Percentiles rank a stretch among this genome's conserved stretches.
Evolutionary conservation across 2,113 vertebrate genomes (phyloP).

Genomic region (Hypomesus transpacificus): DNA sequence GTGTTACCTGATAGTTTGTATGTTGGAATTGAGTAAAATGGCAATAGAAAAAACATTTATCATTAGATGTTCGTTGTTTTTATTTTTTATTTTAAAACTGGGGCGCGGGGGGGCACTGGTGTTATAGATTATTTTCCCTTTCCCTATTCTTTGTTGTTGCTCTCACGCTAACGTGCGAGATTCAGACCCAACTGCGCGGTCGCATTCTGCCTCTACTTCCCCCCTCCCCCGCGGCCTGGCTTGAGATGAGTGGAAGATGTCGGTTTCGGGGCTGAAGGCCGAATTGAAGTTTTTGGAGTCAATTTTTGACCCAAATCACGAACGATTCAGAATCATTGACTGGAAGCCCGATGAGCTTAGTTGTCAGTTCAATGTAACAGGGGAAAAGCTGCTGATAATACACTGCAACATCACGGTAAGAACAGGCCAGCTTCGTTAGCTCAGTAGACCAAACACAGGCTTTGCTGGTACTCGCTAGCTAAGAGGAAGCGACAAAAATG

Average conservation of each 20-base stretch:
- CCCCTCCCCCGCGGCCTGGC: constrained; percentile 61
- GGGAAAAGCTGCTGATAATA: constrained; percentile 84
- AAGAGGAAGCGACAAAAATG: constrained; percentile 1
- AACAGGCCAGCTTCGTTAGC: constrained; percentile 17
- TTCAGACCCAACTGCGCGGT: constrained; percentile 59
- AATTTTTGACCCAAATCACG: constrained; percentile 94
- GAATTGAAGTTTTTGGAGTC: constrained; percentile 97
- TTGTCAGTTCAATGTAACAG: constrained; percentile 86
- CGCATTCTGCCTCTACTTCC: constrained; percentile 66
- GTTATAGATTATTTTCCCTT: too few relatives aligned
- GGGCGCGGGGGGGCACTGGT: too few relatives aligned
- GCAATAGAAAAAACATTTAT: too few relatives aligned
- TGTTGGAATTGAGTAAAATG: too few relatives aligned
- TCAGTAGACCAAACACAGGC: neutral
- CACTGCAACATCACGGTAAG: constrained; percentile 97
- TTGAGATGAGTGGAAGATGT: constrained; percentile 92
- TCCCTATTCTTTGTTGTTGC: constrained; percentile 60
- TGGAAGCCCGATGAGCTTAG: constrained; percentile 95
- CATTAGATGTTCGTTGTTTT: too few relatives aligned
- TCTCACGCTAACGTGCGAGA: constrained; percentile 68
- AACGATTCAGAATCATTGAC: constrained; percentile 92
- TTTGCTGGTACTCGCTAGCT: neutral
- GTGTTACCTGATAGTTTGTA: too few relatives aligned
- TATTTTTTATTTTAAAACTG: too few relatives aligned
- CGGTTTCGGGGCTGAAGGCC: constrained; percentile 95